Evolutionary conservation across 2,113 vertebrate genomes (phyloP).

Genomic region (Grus americana): DNA sequence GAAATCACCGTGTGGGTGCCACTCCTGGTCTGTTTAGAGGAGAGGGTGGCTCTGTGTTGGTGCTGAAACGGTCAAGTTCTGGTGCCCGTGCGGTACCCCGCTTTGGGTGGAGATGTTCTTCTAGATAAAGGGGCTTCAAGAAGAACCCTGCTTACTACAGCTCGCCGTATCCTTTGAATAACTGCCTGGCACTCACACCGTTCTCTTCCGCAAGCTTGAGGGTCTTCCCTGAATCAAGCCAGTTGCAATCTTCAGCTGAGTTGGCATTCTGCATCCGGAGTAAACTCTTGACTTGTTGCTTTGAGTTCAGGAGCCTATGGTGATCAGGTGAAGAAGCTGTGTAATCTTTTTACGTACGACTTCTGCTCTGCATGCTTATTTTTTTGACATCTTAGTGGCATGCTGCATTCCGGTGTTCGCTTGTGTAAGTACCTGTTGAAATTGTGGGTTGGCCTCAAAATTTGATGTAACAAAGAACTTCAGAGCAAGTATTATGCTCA

Average conservation of each 20-base stretch:
- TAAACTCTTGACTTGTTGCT: not conserved
- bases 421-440: not conserved
- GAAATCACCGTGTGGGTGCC: not conserved
- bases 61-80: not conserved
- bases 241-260: not conserved
- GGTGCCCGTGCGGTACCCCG: rapidly evolving
- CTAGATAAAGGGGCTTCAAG: not conserved
- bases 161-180: rapidly evolving
- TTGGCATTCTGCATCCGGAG: rapidly evolving
- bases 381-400: not conserved
- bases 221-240: not conserved
- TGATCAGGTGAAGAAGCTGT: not conserved
- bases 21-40: not conserved
- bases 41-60: not conserved
- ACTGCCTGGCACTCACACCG: rapidly evolving
- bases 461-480: no score
- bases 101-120: not conserved
- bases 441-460: not conserved
- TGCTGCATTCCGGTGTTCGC: rapidly evolving
- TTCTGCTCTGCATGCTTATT: not conserved
- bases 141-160: not conserved
- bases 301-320: not conserved
- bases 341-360: not conserved
- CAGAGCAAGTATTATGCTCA: not conserved
- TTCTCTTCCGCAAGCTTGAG: not conserved